These are phyloP conservation scores for Penaeus vannamei DNA, from an alignment of 1,140 invertebrate species.

Conservation along the genomic window DNA sequence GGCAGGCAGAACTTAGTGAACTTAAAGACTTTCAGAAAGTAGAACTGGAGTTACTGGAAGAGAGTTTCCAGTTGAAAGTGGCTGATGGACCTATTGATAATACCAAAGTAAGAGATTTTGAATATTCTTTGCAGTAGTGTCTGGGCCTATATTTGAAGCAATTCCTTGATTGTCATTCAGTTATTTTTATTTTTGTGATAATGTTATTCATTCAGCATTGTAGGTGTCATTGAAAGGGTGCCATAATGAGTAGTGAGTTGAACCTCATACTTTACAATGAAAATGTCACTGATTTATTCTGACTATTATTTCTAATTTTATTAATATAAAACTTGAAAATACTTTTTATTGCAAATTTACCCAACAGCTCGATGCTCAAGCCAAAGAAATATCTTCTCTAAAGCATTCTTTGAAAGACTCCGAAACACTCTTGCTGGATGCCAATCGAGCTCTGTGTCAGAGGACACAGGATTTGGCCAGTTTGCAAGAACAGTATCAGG, in stretches of 20 bases:
- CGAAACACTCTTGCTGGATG: constrained; percentile 46
- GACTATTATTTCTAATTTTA: no score
- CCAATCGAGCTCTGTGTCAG: constrained; percentile 42
- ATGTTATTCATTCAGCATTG: no score
- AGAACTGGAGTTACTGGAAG: constrained; percentile 42
- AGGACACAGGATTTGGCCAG: constrained; percentile 8
- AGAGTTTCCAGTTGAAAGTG: constrained; percentile 44
- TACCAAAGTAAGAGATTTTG: constrained; percentile 2
- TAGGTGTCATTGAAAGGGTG: no score
- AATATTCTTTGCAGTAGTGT: background rate
- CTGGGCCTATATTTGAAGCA: no score
- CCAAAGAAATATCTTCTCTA: background rate
- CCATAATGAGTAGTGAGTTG: no score
- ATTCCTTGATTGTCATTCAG: no score
- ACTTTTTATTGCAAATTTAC: no score
- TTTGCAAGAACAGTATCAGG: background rate
- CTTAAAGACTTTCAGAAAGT: constrained; percentile 28
- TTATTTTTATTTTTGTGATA: no score
- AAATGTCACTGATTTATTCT: no score
- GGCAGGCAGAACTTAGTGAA: constrained; percentile 21
- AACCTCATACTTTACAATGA: no score
- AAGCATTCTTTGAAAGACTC: constrained; percentile 34
- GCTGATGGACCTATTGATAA: constrained; percentile 29
- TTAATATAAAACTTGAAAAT: no score
- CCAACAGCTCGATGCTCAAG: no score